Percentiles rank a stretch among this genome's conserved stretches.
These are phyloP conservation scores for Eudasyphora cyanicolor DNA, from an alignment of 2,888 invertebrate genomes.

Conservation along the genomic window DNA sequence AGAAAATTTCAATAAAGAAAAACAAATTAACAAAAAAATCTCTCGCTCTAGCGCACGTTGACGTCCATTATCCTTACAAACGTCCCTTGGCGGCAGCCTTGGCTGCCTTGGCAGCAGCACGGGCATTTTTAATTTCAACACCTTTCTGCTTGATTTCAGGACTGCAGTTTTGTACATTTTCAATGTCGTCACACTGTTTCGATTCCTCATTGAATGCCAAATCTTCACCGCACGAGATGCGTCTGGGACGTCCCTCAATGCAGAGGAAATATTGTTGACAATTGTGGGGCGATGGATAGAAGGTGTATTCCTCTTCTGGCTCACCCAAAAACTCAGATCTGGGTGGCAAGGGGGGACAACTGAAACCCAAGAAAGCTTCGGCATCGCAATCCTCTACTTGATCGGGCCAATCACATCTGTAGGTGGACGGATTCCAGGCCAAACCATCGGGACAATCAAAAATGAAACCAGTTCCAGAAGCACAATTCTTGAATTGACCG, in stretches of 20 bases:
- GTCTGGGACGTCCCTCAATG: constrained; percentile 86
- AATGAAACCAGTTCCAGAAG: constrained; percentile 86
- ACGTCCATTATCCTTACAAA: constrained; percentile 46
- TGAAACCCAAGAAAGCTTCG: constrained; percentile 89
- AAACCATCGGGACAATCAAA: constrained; percentile 92
- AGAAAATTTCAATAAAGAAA: constrained; percentile 58
- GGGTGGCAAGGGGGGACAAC: constrained; percentile 85
- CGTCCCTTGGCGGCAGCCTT: constrained; percentile 35
- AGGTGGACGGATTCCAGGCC: constrained; percentile 86
- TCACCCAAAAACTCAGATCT: constrained; percentile 78
- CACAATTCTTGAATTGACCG: constrained; percentile 91
- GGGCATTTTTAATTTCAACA: constrained; percentile 75
- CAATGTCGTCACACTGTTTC: constrained; percentile 87
- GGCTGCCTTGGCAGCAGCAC: constrained; percentile 68
- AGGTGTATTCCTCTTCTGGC: constrained; percentile 80
- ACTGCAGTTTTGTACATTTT: constrained; percentile 89
- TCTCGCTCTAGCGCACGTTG: not conserved
- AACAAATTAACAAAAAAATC: constrained; percentile 40
- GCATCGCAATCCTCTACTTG: constrained; percentile 89
- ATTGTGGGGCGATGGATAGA: constrained; percentile 82
- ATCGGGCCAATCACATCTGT: constrained; percentile 94
- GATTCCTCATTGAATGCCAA: constrained; percentile 88
- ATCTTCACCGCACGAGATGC: constrained; percentile 88
- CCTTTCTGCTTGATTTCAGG: constrained; percentile 71
- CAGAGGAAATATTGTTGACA: constrained; percentile 91